phyloP scores from a whole-genome alignment of 2,888 invertebrate species.

The Hermodice carunculata region DNA sequence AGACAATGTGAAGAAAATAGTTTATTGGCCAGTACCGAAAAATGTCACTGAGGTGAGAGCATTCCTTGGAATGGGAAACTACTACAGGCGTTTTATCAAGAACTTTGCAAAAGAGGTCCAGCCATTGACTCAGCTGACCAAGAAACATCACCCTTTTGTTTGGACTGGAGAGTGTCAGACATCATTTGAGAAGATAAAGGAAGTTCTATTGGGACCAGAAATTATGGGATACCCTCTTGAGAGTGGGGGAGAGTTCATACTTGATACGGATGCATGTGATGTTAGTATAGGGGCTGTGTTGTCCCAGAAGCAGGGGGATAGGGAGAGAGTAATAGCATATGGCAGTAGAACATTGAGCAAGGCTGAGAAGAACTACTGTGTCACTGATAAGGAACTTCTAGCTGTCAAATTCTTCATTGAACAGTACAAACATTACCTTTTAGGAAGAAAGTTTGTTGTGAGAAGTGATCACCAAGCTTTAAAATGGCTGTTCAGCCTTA shows the following conservation, averaged over 20 bases:
- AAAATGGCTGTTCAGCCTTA: too few species aligned
- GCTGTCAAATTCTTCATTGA: too few species aligned
- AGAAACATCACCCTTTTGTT: slow-evolving; percentile 65
- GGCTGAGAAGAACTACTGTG: slow-evolving; percentile 13
- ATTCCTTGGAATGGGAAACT: slow-evolving; percentile 40
- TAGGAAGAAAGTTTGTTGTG: too few species aligned
- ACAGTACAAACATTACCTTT: too few species aligned
- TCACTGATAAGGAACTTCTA: too few species aligned
- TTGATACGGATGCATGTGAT: slow-evolving; percentile 32
- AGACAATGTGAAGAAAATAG: slow-evolving; percentile 19
- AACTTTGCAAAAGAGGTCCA: slow-evolving; percentile 28
- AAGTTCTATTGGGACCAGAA: slow-evolving; percentile 16
- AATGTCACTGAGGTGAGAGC: slow-evolving; percentile 31
- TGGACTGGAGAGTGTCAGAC: slow-evolving; percentile 10
- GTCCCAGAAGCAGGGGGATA: slow-evolving; percentile 21
- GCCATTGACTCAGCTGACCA: slow-evolving; percentile 66
- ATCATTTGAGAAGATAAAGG: slow-evolving; percentile 20
- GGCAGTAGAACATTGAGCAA: slow-evolving; percentile 20
- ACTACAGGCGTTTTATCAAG: slow-evolving; percentile 40
- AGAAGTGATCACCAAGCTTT: too few species aligned
- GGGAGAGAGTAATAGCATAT: slow-evolving; percentile 28
- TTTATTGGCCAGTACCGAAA: slow-evolving; percentile 28
- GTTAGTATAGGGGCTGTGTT: slow-evolving; percentile 29
- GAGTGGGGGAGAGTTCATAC: slow-evolving; percentile 11
- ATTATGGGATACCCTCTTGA: slow-evolving; percentile 16